Conservation (phyloP, 1,140 invertebrate species). For the Cyclargus thomasi region DNA sequence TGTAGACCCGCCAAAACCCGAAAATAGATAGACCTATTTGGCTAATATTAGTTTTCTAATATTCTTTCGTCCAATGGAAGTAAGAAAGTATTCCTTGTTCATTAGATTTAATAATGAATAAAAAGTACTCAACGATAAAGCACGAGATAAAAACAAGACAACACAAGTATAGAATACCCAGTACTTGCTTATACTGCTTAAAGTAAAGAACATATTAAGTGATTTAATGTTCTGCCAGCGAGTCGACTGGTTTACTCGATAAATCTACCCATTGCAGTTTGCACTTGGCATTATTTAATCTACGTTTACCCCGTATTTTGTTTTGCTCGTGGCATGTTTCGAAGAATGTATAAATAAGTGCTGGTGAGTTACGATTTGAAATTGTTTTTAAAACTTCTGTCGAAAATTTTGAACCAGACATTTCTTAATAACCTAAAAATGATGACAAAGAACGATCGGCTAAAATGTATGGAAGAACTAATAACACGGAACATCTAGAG, state of each 20-base stretch:
- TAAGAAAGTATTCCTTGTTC: too few relatives aligned
- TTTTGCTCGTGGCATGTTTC: not conserved
- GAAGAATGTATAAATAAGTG: slow-evolving; percentile 2
- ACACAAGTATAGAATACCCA: not conserved
- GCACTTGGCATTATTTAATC: slow-evolving; percentile 14
- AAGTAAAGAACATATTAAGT: slow-evolving; percentile 11
- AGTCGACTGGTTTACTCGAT: slow-evolving; percentile 1
- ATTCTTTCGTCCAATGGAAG: too few relatives aligned
- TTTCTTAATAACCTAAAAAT: not conserved
- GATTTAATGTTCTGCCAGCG: slow-evolving; percentile 10
- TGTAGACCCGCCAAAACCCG: too few relatives aligned
- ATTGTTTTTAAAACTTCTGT: not conserved
- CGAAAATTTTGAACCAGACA: not conserved
- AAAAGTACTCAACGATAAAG: not conserved
- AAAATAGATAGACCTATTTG: too few relatives aligned
- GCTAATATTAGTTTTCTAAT: too few relatives aligned
- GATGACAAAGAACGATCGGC: too few relatives aligned
- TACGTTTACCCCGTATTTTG: slow-evolving; percentile 5
- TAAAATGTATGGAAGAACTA: too few relatives aligned
- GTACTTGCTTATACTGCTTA: not conserved
- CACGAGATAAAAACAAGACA: not conserved
- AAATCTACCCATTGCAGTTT: slow-evolving; percentile 11
- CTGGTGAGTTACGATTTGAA: not conserved
- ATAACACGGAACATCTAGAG: too few relatives aligned
- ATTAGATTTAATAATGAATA: not conserved